Evolutionary conservation across 1,140 invertebrate species (phyloP).

Genomic region (Semibalanus balanoides): DNA sequence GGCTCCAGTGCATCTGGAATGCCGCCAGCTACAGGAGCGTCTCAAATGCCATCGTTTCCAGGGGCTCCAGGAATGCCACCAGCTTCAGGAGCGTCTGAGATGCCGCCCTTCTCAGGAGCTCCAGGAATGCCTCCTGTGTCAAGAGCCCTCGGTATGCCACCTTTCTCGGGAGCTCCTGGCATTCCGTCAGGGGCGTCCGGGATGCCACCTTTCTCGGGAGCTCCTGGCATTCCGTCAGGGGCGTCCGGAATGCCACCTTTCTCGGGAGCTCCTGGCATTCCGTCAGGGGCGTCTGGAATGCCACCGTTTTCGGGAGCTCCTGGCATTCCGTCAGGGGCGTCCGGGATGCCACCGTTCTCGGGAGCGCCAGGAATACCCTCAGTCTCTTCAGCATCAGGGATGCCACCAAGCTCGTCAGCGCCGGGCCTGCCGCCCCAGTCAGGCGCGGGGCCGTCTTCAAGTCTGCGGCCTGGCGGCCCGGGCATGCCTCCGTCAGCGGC

Average conservation of each 20-base stretch:
- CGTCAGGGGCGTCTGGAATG: not conserved
- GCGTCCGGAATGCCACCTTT: conserved; percentile 2
- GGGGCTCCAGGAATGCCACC: not conserved
- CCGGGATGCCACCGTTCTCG: conserved; percentile 3
- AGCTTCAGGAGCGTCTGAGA: not conserved
- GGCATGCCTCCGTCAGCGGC: too few species aligned
- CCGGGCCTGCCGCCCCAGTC: not conserved
- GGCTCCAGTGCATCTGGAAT: too few species aligned
- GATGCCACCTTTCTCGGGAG: not conserved
- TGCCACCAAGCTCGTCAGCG: conserved; percentile 5
- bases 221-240: not conserved
- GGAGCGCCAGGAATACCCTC: too few species aligned
- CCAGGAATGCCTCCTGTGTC: conserved; percentile 1
- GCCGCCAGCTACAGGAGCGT: not conserved
- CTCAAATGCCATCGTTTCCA: not conserved
- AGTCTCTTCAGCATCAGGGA: not conserved
- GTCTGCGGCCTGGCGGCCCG: too few species aligned
- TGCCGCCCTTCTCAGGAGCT: not conserved
- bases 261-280: not conserved
- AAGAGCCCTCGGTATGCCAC: not conserved
- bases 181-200: not conserved
- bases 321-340: not conserved
- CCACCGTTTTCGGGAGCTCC: conserved; percentile 4
- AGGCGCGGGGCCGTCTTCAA: too few species aligned
- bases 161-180: not conserved